Percentiles rank a stretch among this genome's conserved stretches.
Conservation (phyloP, 1,140 invertebrate species). For the Aplysia californica region DNA sequence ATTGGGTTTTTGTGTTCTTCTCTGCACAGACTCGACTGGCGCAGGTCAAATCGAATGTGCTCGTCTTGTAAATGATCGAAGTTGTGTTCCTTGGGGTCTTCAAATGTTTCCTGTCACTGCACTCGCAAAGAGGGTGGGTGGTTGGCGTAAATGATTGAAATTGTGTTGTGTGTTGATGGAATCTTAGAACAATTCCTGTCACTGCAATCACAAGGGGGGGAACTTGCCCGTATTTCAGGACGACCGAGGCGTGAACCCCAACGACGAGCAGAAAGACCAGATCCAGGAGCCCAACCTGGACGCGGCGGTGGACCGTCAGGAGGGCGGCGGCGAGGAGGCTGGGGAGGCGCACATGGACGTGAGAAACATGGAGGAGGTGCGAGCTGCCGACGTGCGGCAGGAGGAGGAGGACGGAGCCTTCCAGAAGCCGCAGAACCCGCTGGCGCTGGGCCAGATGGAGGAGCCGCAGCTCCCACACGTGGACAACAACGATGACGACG, state of each 20-base stretch:
- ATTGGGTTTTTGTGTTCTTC: too few relatives aligned
- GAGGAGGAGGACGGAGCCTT: neutral
- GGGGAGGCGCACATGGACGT: neutral
- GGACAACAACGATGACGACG: too few relatives aligned
- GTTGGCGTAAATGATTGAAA: too few relatives aligned
- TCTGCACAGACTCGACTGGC: too few relatives aligned
- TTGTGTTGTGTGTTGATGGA: too few relatives aligned
- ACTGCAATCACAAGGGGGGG: neutral
- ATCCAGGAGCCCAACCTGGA: conserved; percentile 3
- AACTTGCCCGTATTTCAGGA: neutral
- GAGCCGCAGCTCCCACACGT: too few relatives aligned
- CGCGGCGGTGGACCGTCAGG: neutral
- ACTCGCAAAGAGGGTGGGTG: too few relatives aligned
- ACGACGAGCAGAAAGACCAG: conserved; percentile 15
- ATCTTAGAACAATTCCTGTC: neutral
- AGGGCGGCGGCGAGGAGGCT: neutral
- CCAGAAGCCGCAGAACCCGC: neutral
- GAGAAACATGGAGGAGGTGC: neutral
- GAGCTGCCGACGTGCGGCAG: neutral
- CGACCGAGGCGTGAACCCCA: conserved; percentile 8
- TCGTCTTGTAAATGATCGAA: too few relatives aligned
- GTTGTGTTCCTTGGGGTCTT: too few relatives aligned
- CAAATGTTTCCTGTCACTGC: too few relatives aligned
- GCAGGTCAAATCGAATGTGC: too few relatives aligned
- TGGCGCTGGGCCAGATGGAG: conserved; percentile 9